Percentiles rank a stretch among this genome's conserved stretches.
phyloP scores from a whole-genome alignment of 2,113 vertebrate genomes.

The Tretioscincus oriximinensis region DNA sequence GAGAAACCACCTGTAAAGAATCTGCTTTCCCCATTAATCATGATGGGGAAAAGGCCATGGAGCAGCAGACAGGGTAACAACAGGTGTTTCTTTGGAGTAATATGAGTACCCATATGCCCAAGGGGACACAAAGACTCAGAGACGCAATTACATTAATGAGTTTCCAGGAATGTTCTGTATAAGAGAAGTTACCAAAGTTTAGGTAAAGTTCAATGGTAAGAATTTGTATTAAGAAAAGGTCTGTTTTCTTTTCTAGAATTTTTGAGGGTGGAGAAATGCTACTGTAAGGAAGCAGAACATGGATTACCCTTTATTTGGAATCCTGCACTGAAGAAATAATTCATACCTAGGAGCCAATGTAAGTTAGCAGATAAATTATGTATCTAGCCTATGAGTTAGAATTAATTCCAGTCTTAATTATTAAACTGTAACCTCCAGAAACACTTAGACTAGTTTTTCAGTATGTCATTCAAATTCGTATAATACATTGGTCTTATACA shows the following conservation, averaged over 20 bases:
- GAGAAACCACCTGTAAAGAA: too few relatives aligned
- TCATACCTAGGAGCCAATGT: background rate
- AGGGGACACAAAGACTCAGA: too few relatives aligned
- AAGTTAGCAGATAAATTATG: constrained; percentile 13
- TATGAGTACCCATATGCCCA: too few relatives aligned
- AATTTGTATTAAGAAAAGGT: too few relatives aligned
- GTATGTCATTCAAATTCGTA: background rate
- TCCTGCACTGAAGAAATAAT: constrained; percentile 1
- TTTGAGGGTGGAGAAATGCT: background rate
- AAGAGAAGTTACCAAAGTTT: too few relatives aligned
- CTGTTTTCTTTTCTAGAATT: background rate
- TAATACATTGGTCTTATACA: background rate
- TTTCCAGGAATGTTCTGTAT: too few relatives aligned
- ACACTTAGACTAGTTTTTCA: background rate
- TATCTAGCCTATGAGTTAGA: background rate
- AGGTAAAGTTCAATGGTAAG: too few relatives aligned
- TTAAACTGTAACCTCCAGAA: background rate
- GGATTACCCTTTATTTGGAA: background rate
- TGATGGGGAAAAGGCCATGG: too few relatives aligned
- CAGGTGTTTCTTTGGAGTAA: too few relatives aligned
- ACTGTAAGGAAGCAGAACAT: background rate
- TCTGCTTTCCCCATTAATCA: too few relatives aligned
- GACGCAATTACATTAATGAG: too few relatives aligned
- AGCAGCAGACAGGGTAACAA: too few relatives aligned
- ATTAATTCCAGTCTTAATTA: constrained; percentile 19